phyloP scores from a whole-genome alignment of 2,113 vertebrate genomes.

The Callipepla squamata region DNA sequence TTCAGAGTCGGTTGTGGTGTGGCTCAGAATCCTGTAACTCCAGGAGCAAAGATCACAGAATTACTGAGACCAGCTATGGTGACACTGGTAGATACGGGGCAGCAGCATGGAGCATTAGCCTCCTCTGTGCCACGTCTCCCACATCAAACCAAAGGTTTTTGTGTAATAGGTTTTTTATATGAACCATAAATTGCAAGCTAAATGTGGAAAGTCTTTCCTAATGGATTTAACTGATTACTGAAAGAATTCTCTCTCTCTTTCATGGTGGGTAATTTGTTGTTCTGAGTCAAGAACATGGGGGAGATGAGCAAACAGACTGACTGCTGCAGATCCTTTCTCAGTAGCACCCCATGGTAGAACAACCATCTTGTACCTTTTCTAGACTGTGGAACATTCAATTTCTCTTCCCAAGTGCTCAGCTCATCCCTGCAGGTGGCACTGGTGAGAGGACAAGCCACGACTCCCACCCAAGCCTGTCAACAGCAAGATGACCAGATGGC shows the following conservation, averaged over 20 bases:
- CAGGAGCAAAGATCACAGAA: neutral
- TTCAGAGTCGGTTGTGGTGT: neutral
- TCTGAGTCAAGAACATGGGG: neutral
- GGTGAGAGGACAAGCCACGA: neutral
- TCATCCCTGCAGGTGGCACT: neutral
- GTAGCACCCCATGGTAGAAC: neutral
- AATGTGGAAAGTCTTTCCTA: neutral
- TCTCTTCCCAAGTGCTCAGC: neutral
- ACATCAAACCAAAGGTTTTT: neutral
- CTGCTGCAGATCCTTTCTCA: neutral
- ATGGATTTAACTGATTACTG: neutral
- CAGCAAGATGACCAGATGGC: neutral
- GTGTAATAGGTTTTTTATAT: neutral
- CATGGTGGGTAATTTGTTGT: neutral
- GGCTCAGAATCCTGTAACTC: neutral
- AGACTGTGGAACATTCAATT: neutral
- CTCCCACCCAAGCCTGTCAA: neutral
- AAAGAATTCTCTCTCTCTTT: neutral
- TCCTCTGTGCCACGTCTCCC: neutral
- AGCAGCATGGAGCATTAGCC: neutral
- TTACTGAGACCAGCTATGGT: neutral
- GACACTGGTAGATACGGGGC: neutral
- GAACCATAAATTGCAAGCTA: neutral
- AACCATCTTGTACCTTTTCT: neutral
- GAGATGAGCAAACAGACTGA: neutral